Conservation (phyloP, 1,140 invertebrate species). For the Drosophila subobscura region DNA sequence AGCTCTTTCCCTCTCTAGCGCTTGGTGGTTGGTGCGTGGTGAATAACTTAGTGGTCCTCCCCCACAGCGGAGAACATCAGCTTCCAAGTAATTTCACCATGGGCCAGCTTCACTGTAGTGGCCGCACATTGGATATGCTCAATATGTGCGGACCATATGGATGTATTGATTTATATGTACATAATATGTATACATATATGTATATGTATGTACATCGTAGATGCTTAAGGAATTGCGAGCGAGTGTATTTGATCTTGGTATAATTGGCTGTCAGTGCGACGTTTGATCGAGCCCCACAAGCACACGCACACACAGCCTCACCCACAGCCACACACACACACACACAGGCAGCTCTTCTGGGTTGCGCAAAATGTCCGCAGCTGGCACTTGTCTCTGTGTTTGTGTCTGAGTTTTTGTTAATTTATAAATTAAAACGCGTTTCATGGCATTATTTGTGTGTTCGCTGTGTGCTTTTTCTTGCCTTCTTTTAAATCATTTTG, state of each 20-base stretch:
- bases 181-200: slow-evolving; percentile 12
- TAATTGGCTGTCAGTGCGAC: slow-evolving; percentile 73
- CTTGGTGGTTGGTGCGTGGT: no score
- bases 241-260: slow-evolving; percentile 62
- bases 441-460: slow-evolving; percentile 22
- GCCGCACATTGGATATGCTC: no score
- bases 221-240: slow-evolving; percentile 42
- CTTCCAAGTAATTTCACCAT: no score
- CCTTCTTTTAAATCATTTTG: slow-evolving; percentile 9
- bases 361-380: slow-evolving; percentile 61
- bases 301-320: slow-evolving; percentile 12
- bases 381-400: slow-evolving; percentile 31
- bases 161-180: neutral
- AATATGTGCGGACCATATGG: no score
- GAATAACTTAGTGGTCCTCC: no score
- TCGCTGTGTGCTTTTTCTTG: neutral
- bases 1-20: no score
- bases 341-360: slow-evolving; percentile 18
- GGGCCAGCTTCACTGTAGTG: neutral
- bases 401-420: slow-evolving; percentile 41
- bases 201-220: slow-evolving; percentile 1
- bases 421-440: slow-evolving; percentile 70
- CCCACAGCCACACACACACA: slow-evolving; percentile 7
- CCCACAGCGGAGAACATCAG: no score
- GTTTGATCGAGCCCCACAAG: slow-evolving; percentile 49